These are phyloP conservation scores for Dascillus cervinus DNA, from an alignment of 2,888 invertebrate genomes.

Conservation along the genomic window DNA sequence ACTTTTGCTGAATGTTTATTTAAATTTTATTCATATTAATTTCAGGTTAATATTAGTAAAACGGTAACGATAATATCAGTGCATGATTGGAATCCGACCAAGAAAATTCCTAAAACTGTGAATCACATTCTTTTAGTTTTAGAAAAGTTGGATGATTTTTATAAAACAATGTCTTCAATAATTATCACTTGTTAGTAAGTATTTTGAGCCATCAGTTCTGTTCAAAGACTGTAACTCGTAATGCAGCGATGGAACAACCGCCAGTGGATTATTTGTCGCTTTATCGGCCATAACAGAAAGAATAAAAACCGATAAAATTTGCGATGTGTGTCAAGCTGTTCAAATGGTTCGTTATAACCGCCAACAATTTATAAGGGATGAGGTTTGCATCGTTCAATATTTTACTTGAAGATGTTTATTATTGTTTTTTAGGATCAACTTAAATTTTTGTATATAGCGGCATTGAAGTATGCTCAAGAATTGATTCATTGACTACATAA, in stretches of 20 bases:
- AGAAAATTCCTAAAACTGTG: conserved; percentile 21
- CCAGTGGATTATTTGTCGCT: conserved; percentile 43
- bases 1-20: not conserved
- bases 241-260: conserved; percentile 43
- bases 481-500: conserved; percentile 34
- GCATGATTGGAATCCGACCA: conserved; percentile 24
- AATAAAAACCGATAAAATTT: conserved; percentile 44
- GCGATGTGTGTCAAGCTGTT: conserved; percentile 45
- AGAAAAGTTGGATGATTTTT: conserved; percentile 26
- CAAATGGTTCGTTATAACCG: conserved; percentile 41
- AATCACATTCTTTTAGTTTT: conserved; percentile 27
- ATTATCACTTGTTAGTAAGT: conserved; percentile 34
- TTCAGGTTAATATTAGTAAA: conserved; percentile 5
- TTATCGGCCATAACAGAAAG: conserved; percentile 43
- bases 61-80: conserved; percentile 6
- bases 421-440: conserved; percentile 35
- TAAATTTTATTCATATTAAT: no score
- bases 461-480: conserved; percentile 33
- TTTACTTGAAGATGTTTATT: conserved; percentile 1
- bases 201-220: conserved; percentile 2
- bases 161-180: conserved; percentile 24
- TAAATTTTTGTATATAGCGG: conserved; percentile 36
- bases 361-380: conserved; percentile 35
- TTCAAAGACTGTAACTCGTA: not conserved
- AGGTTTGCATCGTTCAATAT: conserved; percentile 16